Percentiles rank a stretch among this genome's conserved stretches.
Evolutionary conservation across 2,113 vertebrate species (phyloP).

Genomic region (Anarrhichthys ocellatus): DNA sequence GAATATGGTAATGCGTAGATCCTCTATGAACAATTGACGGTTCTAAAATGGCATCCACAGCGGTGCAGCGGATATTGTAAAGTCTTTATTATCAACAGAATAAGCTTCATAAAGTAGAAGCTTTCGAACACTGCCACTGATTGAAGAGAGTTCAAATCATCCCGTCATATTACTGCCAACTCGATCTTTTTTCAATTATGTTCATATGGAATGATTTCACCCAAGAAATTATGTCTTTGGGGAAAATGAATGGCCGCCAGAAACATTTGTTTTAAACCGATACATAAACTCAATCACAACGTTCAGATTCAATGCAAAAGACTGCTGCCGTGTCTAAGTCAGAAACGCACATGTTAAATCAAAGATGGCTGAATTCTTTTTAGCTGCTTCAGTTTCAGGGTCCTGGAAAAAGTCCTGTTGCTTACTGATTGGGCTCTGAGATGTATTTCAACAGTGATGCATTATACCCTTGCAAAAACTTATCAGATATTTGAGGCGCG

Average conservation of each 20-base stretch:
- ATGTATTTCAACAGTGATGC: too few relatives aligned
- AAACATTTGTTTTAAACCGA: not conserved
- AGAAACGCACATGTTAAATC: too few relatives aligned
- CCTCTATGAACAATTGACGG: constrained; percentile 22
- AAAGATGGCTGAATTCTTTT: too few relatives aligned
- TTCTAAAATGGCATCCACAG: constrained; percentile 22
- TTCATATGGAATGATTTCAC: not conserved
- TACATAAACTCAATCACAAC: not conserved
- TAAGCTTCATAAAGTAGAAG: constrained; percentile 1
- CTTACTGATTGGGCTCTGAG: too few relatives aligned
- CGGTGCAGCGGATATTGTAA: constrained; percentile 23
- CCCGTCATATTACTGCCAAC: not conserved
- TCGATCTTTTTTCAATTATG: not conserved
- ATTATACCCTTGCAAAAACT: too few relatives aligned
- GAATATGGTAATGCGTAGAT: constrained; percentile 61
- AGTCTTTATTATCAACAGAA: constrained; percentile 33
- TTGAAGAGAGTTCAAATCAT: not conserved
- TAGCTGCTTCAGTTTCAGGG: too few relatives aligned
- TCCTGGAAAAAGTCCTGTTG: too few relatives aligned
- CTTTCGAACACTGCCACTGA: not conserved
- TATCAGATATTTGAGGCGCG: too few relatives aligned
- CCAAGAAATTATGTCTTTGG: not conserved
- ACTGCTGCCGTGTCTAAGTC: too few relatives aligned
- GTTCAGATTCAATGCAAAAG: not conserved
- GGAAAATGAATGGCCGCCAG: not conserved